Conservation (phyloP, 2,797 vertebrate genomes). For the Pelobates cultripes region DNA sequence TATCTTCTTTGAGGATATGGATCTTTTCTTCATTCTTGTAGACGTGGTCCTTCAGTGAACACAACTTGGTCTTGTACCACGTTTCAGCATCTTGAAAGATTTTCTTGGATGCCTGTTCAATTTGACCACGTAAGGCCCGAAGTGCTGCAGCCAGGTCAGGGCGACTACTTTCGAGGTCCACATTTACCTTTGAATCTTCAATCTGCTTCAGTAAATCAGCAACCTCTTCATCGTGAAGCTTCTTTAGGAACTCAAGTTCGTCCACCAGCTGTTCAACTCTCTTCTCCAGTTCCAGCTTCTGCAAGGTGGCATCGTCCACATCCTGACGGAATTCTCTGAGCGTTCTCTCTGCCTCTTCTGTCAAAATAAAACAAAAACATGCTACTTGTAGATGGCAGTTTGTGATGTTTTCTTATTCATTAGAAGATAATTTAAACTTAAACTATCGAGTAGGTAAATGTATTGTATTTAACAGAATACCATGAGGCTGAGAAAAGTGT, state of each 20-base stretch:
- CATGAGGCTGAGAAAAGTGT: too few relatives aligned
- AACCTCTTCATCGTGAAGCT: constrained; percentile 76
- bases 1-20: constrained; percentile 78
- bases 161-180: constrained; percentile 70
- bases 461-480: too few relatives aligned
- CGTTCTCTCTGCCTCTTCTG: constrained; percentile 78
- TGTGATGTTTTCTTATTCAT: too few relatives aligned
- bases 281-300: constrained; percentile 78
- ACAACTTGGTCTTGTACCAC: constrained; percentile 84
- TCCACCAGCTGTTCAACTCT: constrained; percentile 74
- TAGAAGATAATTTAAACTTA: too few relatives aligned
- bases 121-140: constrained; percentile 73
- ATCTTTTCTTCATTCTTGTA: constrained; percentile 76
- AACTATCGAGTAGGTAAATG: too few relatives aligned
- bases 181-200: constrained; percentile 72
- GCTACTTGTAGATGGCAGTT: too few relatives aligned
- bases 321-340: constrained; percentile 79
- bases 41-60: constrained; percentile 76
- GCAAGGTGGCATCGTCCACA: constrained; percentile 77
- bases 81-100: constrained; percentile 83
- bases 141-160: constrained; percentile 75
- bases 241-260: constrained; percentile 78
- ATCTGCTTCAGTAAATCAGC: constrained; percentile 79
- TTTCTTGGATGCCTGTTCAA: constrained; percentile 75
- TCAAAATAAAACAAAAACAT: not conserved